Percentiles rank a stretch among this genome's conserved stretches.
phyloP scores from a whole-genome alignment of 2,113 vertebrate genomes.

The Gambusia affinis region DNA sequence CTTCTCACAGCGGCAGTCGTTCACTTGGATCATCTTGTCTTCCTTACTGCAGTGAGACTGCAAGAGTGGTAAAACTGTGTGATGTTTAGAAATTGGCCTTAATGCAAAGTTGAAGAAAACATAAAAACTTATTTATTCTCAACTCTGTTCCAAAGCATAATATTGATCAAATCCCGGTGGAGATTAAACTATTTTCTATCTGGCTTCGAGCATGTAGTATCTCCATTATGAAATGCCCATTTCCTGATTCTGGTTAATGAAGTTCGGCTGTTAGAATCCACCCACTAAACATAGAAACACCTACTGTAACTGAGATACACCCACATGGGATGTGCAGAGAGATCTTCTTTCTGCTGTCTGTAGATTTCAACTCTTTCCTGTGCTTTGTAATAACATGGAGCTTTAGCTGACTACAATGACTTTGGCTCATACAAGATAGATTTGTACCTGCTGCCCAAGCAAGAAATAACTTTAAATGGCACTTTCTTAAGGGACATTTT shows the following conservation, averaged over 20 bases:
- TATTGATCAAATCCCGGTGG: neutral
- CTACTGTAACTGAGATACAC: neutral
- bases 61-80: neutral
- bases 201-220: neutral
- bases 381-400: neutral
- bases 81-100: neutral
- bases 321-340: neutral
- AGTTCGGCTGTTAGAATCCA: neutral
- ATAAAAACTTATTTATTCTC: neutral
- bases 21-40: slow-evolving; percentile 72
- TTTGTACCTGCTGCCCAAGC: slow-evolving; percentile 85
- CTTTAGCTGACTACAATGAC: no score
- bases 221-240: neutral
- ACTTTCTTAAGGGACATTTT: slow-evolving; percentile 88
- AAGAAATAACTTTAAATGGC: slow-evolving; percentile 88
- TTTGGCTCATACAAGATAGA: slow-evolving; percentile 16
- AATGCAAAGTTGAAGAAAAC: neutral
- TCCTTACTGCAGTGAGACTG: no score
- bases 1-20: slow-evolving; percentile 79
- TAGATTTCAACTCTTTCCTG: no score
- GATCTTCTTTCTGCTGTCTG: neutral
- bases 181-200: neutral
- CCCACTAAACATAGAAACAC: neutral
- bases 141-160: neutral
- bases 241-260: neutral